Evolutionary conservation across 2,797 vertebrate genomes (phyloP), one percentile per base, ranked within the genome.

Genomic region (Lutjanus argentimaculatus): DNA sequence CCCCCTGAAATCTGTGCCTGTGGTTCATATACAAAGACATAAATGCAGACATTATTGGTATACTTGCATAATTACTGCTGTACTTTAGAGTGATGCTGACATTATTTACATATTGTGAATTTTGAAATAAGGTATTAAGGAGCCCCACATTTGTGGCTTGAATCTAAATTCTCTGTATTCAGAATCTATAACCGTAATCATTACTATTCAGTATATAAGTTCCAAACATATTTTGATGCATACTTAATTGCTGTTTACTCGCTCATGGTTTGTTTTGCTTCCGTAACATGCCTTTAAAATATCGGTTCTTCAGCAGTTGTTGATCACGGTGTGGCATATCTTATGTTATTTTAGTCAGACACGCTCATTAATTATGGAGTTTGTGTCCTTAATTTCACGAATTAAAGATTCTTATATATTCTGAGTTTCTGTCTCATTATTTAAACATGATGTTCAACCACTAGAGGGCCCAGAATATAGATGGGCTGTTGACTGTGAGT

Each of bases 371-470:
- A 65, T 63, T 25, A 43, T 55, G 15, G 10, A 10, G 6, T 48
- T 42, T 49, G 12, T 71, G 10, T 81, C 71, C 7, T 71, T 61
- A 52, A 79, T 36, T 36, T 36, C 19, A 67, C 84, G 8, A 52
- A 90, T 77, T 67, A 91, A 92, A 89, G 42, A 53, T 69, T 67
- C 16, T 77, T 75, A 77, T 14, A 59, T 52, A 70, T 30, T 77
- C 36, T 17, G 10, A 17, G 14, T 30, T 64, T 8, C 11, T 67
- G 57, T 17, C 36, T 85, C 14, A 1, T 76, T 42, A 40, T 69
- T 86, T 56, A 42, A 67, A 67, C 21, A 15, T 19, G 13, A 0
- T 22, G 1, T 45, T 36, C 48, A 25, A 52, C 15, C 36, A 25
- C 9, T 19, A 17, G 6, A 11, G 19, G 14, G 19, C 9, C 6